phyloP scores from a whole-genome alignment of 2,888 invertebrate species.

The Trachelus troglodyta region DNA sequence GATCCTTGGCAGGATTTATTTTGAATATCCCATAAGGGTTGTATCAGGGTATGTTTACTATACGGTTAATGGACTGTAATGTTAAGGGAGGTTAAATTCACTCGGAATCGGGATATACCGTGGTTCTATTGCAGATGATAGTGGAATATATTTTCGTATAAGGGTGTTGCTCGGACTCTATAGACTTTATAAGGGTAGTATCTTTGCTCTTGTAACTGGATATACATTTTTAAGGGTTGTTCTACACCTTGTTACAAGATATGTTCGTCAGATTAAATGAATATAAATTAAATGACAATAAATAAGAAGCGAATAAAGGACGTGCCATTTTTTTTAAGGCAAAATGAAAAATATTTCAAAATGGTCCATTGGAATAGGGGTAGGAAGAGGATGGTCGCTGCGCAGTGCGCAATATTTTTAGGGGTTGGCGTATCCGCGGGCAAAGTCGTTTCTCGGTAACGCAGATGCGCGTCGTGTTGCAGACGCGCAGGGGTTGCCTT shows the following conservation, averaged over 20 bases:
- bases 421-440: background rate
- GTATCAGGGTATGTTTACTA: background rate
- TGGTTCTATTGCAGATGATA: background rate
- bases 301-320: background rate
- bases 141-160: background rate
- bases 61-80: background rate
- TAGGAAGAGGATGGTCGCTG: constrained; percentile 8
- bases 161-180: background rate
- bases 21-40: background rate
- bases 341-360: background rate
- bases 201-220: background rate
- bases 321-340: background rate
- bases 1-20: background rate
- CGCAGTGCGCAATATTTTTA: constrained; percentile 6
- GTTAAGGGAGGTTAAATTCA: constrained; percentile 40
- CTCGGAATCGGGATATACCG: constrained; percentile 44
- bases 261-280: background rate
- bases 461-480: constrained; percentile 32
- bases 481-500: constrained; percentile 38
- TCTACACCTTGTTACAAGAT: background rate
- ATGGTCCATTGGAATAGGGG: background rate
- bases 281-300: background rate
- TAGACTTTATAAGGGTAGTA: too few species aligned
- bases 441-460: constrained; percentile 26
- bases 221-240: background rate